A percentile compares a stretch with the other conserved stretches of the same genome.
These are phyloP conservation scores for Brachyalestes nurse DNA, from an alignment of 2,797 vertebrate genomes.

Conservation along the genomic window DNA sequence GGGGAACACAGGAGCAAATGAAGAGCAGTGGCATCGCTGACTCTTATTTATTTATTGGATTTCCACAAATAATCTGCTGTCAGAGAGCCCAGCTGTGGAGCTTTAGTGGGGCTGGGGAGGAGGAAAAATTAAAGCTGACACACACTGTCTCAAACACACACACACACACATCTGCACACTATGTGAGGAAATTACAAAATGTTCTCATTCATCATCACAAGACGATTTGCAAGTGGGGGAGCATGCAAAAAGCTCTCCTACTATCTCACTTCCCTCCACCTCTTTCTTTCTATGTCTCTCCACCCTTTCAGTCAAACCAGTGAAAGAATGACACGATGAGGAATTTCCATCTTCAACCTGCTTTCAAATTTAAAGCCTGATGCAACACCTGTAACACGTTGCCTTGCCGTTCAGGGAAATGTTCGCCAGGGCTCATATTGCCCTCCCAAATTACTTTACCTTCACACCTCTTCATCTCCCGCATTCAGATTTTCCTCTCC, in stretches of 20 bases:
- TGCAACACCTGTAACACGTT: conserved; percentile 1
- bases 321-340: not conserved
- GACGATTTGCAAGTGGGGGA: not conserved
- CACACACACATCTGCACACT: conserved; percentile 12
- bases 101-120: conserved; percentile 48
- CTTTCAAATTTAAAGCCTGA: not conserved
- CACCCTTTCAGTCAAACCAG: not conserved
- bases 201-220: conserved; percentile 43
- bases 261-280: not conserved
- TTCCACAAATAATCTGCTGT: conserved; percentile 54
- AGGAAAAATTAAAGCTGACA: conserved; percentile 69
- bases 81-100: conserved; percentile 43
- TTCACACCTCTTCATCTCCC: conserved; percentile 26
- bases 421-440: conserved; percentile 23
- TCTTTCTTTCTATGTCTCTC: not conserved
- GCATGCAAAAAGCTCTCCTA: not conserved
- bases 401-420: conserved; percentile 14
- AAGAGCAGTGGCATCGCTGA: conserved; percentile 40
- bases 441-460: conserved; percentile 41
- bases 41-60: conserved; percentile 66
- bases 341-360: conserved; percentile 31
- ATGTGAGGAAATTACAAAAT: conserved; percentile 31
- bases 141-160: conserved; percentile 44
- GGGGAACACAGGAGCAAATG: conserved; percentile 23
- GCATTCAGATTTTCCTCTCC: conserved; percentile 27